Percentiles rank a stretch among this genome's conserved stretches.
These are phyloP conservation scores for Astreopora myriophthalma DNA, from an alignment of 64 coral and sea anemone species.

Conservation along the genomic window DNA sequence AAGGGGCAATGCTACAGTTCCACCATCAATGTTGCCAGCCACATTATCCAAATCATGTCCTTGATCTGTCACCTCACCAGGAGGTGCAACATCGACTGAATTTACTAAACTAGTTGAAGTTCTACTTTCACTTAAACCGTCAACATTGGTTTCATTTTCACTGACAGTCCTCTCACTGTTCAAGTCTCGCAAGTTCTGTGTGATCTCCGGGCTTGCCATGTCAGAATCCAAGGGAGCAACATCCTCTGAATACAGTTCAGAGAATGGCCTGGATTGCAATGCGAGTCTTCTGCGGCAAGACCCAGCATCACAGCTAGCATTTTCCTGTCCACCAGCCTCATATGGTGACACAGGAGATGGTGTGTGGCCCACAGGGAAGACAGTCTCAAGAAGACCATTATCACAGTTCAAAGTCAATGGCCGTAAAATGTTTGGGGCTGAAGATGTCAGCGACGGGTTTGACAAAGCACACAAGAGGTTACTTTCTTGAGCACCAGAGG, in stretches of 20 bases:
- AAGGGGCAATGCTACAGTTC: not conserved
- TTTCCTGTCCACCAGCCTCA: not conserved
- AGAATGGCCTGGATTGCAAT: constrained; percentile 72
- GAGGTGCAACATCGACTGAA: not conserved
- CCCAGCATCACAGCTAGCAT: constrained; percentile 28
- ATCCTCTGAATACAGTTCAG: constrained; percentile 81
- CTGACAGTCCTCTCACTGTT: not conserved
- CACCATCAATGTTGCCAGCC: not conserved
- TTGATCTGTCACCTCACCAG: not conserved
- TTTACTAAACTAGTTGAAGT: constrained; percentile 18
- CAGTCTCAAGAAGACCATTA: constrained; percentile 21
- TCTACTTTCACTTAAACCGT: not conserved
- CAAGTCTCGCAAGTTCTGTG: not conserved
- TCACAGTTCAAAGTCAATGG: constrained; percentile 71
- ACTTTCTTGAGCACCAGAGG: not conserved
- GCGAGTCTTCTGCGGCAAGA: constrained; percentile 51
- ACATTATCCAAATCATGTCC: not conserved
- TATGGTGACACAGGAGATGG: constrained; percentile 69
- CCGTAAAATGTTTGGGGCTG: constrained; percentile 82
- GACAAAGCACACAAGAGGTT: constrained; percentile 20
- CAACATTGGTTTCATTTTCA: not conserved
- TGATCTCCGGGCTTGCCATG: not conserved
- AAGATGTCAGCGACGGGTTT: constrained; percentile 75
- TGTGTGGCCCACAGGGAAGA: constrained; percentile 10
- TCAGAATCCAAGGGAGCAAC: constrained; percentile 72